Conservation (phyloP, 2,797 vertebrate species). For the Enteromius trimaculatus region DNA sequence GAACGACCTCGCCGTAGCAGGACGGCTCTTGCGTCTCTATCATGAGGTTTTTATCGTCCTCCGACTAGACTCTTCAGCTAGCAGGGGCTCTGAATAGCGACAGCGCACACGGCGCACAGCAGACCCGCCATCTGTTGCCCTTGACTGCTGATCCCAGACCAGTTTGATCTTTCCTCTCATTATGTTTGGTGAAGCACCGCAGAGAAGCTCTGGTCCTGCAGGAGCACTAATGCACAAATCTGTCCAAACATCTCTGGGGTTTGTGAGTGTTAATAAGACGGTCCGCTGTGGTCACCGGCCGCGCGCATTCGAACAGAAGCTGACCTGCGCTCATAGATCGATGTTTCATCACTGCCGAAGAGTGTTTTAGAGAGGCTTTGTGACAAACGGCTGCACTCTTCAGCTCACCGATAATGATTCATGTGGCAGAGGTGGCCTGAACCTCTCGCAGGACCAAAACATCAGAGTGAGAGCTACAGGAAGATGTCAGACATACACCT, state of each 20-base stretch:
- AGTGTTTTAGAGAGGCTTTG: conserved; percentile 17
- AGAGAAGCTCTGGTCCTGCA: background rate
- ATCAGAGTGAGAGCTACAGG: background rate
- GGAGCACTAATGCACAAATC: conserved; percentile 11
- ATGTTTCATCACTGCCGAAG: background rate
- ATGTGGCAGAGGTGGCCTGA: conserved; percentile 1
- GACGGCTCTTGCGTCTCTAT: background rate
- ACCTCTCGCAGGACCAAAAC: background rate
- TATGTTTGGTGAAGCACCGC: background rate
- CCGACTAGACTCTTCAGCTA: conserved; percentile 12
- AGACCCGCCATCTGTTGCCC: conserved; percentile 27
- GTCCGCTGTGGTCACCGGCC: background rate
- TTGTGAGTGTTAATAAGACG: background rate
- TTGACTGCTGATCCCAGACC: conserved; percentile 28
- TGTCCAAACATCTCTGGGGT: conserved; percentile 17
- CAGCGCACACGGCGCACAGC: conserved; percentile 14
- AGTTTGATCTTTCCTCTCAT: conserved; percentile 27
- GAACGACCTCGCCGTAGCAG: conserved; percentile 18
- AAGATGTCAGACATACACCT: background rate
- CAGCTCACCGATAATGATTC: conserved; percentile 14
- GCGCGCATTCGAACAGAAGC: conserved; percentile 1
- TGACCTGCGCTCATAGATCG: background rate
- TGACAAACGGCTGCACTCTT: conserved; percentile 2
- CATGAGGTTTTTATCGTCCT: background rate
- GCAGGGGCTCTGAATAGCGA: conserved; percentile 1